Conservation (phyloP, 2,797 vertebrate genomes). For the Diplodus puntazzo region DNA sequence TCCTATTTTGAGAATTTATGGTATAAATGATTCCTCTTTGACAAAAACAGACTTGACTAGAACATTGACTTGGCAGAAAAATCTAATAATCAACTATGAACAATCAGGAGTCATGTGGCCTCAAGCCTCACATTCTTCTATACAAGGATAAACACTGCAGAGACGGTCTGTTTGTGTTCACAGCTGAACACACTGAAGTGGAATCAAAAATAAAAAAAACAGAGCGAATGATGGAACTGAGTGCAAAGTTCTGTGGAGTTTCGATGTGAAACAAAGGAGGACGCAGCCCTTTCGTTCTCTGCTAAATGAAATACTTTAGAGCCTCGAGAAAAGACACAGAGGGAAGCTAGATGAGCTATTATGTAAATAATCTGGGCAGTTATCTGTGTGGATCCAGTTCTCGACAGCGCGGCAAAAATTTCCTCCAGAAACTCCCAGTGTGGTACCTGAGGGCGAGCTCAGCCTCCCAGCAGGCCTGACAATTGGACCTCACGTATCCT, state of each 20-base stretch:
- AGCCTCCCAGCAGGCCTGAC: slow-evolving; percentile 12
- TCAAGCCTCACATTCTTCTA: neutral
- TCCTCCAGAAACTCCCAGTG: slow-evolving; percentile 41
- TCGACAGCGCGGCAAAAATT: slow-evolving; percentile 17
- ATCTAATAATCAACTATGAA: neutral
- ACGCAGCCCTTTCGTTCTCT: neutral
- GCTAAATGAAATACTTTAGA: slow-evolving; percentile 24
- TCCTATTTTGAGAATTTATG: neutral
- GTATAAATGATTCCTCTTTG: neutral
- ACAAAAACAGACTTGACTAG: neutral
- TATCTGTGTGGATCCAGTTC: slow-evolving; percentile 19
- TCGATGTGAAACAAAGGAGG: slow-evolving; percentile 14
- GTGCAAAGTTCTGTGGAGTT: slow-evolving; percentile 5
- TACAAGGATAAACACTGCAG: neutral
- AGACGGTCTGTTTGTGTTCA: neutral
- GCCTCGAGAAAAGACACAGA: neutral
- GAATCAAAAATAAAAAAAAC: neutral
- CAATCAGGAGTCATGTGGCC: neutral
- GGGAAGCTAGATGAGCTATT: slow-evolving; percentile 27
- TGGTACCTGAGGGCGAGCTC: slow-evolving; percentile 6
- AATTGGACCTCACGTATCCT: slow-evolving; percentile 31
- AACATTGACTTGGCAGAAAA: neutral
- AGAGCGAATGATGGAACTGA: neutral
- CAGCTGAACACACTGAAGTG: neutral
- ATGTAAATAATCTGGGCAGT: slow-evolving; percentile 46